Conservation (phyloP, 2,888 invertebrate genomes). For the Cephus pygmeus region DNA sequence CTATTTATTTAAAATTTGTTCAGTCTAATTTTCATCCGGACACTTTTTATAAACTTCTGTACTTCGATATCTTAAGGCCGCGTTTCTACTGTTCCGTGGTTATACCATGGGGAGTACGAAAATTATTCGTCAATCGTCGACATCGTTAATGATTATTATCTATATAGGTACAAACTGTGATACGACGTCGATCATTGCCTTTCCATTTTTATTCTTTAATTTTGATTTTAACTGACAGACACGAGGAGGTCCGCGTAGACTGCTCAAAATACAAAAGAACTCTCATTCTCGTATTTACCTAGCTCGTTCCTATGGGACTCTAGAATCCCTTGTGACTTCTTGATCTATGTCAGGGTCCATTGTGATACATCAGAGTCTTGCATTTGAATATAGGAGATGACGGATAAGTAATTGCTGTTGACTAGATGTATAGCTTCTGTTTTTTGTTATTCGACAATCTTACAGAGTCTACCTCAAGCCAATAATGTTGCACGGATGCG, state of each 20-base stretch:
- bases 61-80: not conserved
- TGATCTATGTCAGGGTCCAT: not conserved
- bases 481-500: slow-evolving; percentile 10
- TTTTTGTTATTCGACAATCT: slow-evolving; percentile 47
- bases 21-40: not conserved
- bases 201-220: not conserved
- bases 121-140: not conserved
- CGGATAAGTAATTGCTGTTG: slow-evolving; percentile 32
- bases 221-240: not conserved
- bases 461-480: slow-evolving; percentile 56
- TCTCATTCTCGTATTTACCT: not conserved
- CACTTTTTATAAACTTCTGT: not conserved
- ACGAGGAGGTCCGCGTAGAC: not conserved
- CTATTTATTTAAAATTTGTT: not conserved
- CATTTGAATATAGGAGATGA: slow-evolving; percentile 1
- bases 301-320: not conserved
- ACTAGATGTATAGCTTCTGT: slow-evolving; percentile 42
- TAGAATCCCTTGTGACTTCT: not conserved
- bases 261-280: not conserved
- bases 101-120: not conserved
- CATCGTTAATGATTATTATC: not conserved
- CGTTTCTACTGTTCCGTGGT: not conserved
- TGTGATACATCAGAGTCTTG: not conserved
- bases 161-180: not conserved
- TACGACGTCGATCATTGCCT: not conserved